A percentile compares a stretch with the other conserved stretches of the same genome.
phyloP scores from a whole-genome alignment of 2,888 invertebrate species.

The Synergus gifuensis region DNA sequence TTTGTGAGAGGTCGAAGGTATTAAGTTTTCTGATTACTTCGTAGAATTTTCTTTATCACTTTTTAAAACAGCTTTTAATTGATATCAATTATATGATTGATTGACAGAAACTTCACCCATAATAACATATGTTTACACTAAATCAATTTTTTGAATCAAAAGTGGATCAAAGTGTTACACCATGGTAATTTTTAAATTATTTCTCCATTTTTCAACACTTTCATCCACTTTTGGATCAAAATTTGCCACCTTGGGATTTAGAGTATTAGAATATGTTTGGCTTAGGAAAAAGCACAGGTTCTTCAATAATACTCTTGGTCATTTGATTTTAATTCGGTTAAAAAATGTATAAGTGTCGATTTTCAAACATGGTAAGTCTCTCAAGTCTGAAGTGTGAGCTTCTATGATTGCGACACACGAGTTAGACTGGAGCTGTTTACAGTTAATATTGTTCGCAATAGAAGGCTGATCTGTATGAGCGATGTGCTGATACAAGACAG shows the following conservation, averaged over 20 bases:
- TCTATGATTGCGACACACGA: neutral
- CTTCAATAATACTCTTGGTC: no score
- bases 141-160: no score
- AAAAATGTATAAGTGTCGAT: neutral
- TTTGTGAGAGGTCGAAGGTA: conserved; percentile 15
- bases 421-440: conserved; percentile 26
- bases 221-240: no score
- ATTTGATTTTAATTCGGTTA: neutral
- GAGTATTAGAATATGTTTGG: no score
- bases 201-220: no score
- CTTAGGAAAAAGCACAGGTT: no score
- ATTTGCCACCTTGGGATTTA: no score
- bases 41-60: conserved; percentile 1
- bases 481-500: conserved; percentile 38
- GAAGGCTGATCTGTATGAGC: conserved; percentile 30
- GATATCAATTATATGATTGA: neutral
- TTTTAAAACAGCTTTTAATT: neutral
- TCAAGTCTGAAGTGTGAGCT: neutral
- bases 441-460: conserved; percentile 26
- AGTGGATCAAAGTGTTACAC: no score
- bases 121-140: no score
- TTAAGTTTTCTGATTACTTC: neutral
- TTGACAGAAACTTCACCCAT: no score
- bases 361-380: neutral
- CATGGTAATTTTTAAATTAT: no score